Evolutionary conservation across 2,888 invertebrate species (phyloP), one percentile per base, ranked within the genome.

Genomic region (Yponomeuta malinellus): DNA sequence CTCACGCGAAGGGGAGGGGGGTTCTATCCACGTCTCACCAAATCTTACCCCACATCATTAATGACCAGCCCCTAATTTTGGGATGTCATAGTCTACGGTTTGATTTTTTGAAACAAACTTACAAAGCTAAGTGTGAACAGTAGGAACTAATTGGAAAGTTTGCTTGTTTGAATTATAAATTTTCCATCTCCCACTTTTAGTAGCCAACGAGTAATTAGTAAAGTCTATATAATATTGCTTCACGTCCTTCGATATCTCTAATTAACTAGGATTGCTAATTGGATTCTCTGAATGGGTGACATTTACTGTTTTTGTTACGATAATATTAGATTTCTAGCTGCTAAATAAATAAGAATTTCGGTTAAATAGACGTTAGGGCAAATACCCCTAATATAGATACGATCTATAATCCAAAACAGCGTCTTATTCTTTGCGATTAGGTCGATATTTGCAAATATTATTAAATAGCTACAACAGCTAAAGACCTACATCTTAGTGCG

Each of bases 361-460:
- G 5, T 15, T 12, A 59, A 59, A 15, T 59, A 15, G 1, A 15
- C 52, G 15, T 3, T 33, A 33, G 33, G 5, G 52, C 1, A 15
- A 52, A 52, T 12, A 3, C 12, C 65, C 31, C 29, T 29, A 29
- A 33, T 12, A 31, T 2, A 29, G 31, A 12, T 2, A 65, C 9
- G 12, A 31, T 65, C 65, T 65, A 9, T 23, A 10, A 10, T 31
- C 10, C 65, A 65, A 65, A 9, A 65, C 29, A 29, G 65, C 33
- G 65, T 29, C 29, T 8, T 12, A 59, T 59, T 15, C 15, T 0
- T 33, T 6, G 65, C 12, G 3, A 23, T 68, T 68, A 48, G 15
- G 48, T 37, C 6, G 10, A 29, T 59, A 48, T 48, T 68, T 68
- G 43, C 48, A 68, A 48, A 68, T 65, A 65, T 43, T 43, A 43